phyloP scores from a whole-genome alignment of 1,140 invertebrate genomes.

The Pinna nobilis region DNA sequence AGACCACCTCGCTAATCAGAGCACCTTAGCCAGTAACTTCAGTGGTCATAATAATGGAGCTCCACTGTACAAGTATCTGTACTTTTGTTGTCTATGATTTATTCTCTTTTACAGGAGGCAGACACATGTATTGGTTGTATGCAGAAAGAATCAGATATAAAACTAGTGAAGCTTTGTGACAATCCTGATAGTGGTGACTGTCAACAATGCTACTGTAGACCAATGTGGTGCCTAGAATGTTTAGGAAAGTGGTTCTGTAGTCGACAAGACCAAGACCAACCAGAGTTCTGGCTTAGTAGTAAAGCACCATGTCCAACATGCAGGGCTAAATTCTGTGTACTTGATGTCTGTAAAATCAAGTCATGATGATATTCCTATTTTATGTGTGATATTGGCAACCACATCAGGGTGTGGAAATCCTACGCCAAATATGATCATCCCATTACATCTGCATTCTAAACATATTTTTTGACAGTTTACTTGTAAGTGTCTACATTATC shows the following conservation, averaged over 20 bases:
- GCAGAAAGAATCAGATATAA: constrained; percentile 86
- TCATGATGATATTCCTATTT: constrained; percentile 29
- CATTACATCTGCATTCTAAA: too few species aligned
- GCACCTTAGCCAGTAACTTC: too few species aligned
- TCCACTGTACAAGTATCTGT: too few species aligned
- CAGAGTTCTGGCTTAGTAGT: constrained; percentile 88
- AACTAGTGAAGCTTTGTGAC: constrained; percentile 84
- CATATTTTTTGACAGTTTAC: too few species aligned
- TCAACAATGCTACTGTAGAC: constrained; percentile 82
- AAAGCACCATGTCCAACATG: constrained; percentile 93
- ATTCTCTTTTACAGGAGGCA: constrained; percentile 79
- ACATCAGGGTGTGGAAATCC: too few species aligned
- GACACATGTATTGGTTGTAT: constrained; percentile 93
- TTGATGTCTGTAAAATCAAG: constrained; percentile 81
- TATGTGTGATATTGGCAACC: too few species aligned
- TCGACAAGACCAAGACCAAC: constrained; percentile 84
- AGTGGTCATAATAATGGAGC: too few species aligned
- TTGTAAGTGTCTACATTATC: too few species aligned
- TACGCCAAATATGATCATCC: too few species aligned
- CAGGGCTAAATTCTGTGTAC: constrained; percentile 88
- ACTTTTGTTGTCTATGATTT: background rate
- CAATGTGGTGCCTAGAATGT: constrained; percentile 90
- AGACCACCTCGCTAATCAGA: too few species aligned
- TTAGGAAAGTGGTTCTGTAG: constrained; percentile 89
- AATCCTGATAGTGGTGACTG: constrained; percentile 76